These are phyloP conservation scores for Heliconius hortense DNA, from an alignment of 2,888 invertebrate genomes.

Conservation along the genomic window DNA sequence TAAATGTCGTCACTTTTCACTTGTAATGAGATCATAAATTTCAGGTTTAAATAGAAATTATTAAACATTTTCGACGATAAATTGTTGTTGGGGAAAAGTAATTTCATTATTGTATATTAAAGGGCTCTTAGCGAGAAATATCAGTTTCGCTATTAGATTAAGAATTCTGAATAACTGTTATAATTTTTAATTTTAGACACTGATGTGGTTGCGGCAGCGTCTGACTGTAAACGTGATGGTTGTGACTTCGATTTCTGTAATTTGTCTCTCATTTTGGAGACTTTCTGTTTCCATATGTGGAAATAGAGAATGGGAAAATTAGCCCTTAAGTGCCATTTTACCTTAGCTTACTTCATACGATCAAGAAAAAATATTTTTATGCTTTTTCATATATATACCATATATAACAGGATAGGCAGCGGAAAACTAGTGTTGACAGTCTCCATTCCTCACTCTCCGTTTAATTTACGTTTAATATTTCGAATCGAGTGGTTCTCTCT, in stretches of 20 bases:
- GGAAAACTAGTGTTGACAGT: too few species aligned
- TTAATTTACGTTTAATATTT: too few species aligned
- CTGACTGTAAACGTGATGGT: not conserved
- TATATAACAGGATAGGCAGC: too few species aligned
- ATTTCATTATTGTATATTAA: constrained; percentile 11
- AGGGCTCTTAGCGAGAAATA: constrained; percentile 10
- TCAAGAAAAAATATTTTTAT: too few species aligned
- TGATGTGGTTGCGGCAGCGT: not conserved
- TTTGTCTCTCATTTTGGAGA: too few species aligned
- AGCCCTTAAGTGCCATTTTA: too few species aligned
- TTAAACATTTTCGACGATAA: not conserved
- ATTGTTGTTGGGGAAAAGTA: not conserved
- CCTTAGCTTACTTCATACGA: too few species aligned
- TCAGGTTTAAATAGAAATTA: not conserved
- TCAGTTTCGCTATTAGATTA: not conserved
- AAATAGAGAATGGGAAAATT: too few species aligned
- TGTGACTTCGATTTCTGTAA: not conserved
- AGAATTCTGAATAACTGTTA: not conserved
- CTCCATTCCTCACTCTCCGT: too few species aligned
- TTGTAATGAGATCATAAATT: not conserved
- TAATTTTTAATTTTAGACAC: not conserved
- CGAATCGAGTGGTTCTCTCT: too few species aligned
- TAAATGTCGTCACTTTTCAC: not conserved
- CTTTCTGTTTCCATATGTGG: too few species aligned
- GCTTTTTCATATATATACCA: too few species aligned